Percentiles rank a stretch among this genome's conserved stretches.
These are phyloP conservation scores for Leptinotarsa juncta DNA, from an alignment of 2,888 invertebrate species.

Conservation along the genomic window DNA sequence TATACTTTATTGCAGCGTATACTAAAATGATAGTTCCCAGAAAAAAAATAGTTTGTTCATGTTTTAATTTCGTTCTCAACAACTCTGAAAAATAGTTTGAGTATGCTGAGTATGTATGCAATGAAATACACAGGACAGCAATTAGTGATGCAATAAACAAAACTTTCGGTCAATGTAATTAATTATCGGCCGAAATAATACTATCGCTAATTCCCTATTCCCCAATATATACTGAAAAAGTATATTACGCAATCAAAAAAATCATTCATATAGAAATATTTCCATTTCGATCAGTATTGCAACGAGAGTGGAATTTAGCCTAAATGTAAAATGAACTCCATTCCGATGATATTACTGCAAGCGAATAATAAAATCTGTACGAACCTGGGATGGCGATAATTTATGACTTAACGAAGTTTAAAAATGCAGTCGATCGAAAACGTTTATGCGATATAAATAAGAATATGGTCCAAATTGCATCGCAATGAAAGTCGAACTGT, in stretches of 20 bases:
- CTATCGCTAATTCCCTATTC: neutral
- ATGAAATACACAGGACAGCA: no score
- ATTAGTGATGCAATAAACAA: no score
- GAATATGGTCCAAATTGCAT: conserved; percentile 6
- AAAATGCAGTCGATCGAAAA: conserved; percentile 9
- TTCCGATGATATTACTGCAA: neutral
- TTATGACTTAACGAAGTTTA: conserved; percentile 2
- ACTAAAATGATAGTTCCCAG: no score
- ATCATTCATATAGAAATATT: neutral
- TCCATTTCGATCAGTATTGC: neutral
- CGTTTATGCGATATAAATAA: neutral
- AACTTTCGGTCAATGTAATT: no score
- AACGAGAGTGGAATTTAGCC: neutral
- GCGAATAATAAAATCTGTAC: neutral
- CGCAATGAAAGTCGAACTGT: conserved; percentile 1
- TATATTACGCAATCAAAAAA: neutral
- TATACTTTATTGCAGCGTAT: no score
- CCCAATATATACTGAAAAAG: neutral
- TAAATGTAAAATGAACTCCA: neutral
- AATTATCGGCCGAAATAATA: neutral
- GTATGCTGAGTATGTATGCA: no score
- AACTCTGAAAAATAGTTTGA: no score
- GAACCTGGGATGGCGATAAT: neutral
- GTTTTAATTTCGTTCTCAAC: no score
- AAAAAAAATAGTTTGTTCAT: no score